Percentiles rank a stretch among this genome's conserved stretches.
phyloP scores from a whole-genome alignment of 2,888 invertebrate genomes.

The Listrodromus nycthemerus region DNA sequence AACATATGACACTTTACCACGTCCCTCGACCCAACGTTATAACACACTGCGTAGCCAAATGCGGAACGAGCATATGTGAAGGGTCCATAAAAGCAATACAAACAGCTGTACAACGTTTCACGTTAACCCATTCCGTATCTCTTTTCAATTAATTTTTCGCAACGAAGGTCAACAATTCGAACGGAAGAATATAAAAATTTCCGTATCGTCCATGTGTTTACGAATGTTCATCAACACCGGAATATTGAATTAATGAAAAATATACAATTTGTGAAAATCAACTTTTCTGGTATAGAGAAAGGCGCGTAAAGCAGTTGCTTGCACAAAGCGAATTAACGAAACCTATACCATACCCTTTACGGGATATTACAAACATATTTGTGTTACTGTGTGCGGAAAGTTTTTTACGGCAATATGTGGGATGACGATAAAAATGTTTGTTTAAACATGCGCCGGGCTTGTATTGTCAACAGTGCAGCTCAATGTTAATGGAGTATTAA shows the following conservation, averaged over 20 bases:
- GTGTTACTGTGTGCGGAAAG: not conserved
- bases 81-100: not conserved
- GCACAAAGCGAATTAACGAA: not conserved
- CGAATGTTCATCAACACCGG: not conserved
- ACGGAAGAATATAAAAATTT: not conserved
- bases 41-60: conserved; percentile 39
- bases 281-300: not conserved
- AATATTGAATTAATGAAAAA: not conserved
- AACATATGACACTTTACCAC: conserved; percentile 39
- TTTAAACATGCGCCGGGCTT: not conserved
- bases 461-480: not conserved
- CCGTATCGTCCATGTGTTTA: not conserved
- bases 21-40: conserved; percentile 17
- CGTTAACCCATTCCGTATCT: not conserved
- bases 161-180: not conserved
- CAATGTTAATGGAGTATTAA: not conserved
- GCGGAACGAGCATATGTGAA: not conserved
- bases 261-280: not conserved
- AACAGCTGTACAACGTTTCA: not conserved
- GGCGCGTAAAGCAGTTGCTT: not conserved
- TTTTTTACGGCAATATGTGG: not conserved
- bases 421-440: not conserved
- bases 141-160: conserved; percentile 17
- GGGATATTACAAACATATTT: not conserved
- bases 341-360: not conserved